A percentile compares a stretch with the other conserved stretches of the same genome.
phyloP scores from a whole-genome alignment of 2,888 invertebrate species.

The Onchidella celtica region DNA sequence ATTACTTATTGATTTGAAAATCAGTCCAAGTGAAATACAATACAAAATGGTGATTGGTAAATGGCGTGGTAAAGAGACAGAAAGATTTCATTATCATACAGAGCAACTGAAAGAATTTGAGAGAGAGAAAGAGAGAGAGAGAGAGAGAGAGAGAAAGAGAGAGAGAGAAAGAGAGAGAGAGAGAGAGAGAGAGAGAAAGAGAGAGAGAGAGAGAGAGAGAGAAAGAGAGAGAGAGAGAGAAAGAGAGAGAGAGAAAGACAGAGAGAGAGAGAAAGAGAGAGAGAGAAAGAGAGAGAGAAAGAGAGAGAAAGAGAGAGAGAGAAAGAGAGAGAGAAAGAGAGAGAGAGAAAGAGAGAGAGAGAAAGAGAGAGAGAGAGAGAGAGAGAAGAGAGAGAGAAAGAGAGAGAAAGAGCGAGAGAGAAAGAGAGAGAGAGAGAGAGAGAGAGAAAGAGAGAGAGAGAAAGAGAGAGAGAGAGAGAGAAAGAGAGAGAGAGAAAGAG shows the following conservation, averaged over 20 bases:
- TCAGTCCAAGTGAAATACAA: too few relatives aligned
- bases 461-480: too few relatives aligned
- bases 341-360: too few relatives aligned
- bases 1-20: too few relatives aligned
- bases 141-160: slow-evolving; percentile 4
- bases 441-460: too few relatives aligned
- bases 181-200: background rate
- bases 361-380: slow-evolving; percentile 4
- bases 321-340: slow-evolving; percentile 13
- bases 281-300: slow-evolving; percentile 2
- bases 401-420: too few relatives aligned
- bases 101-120: too few relatives aligned
- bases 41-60: too few relatives aligned
- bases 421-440: too few relatives aligned
- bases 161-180: background rate
- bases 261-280: background rate
- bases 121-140: background rate
- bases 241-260: background rate
- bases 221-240: background rate
- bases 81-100: too few relatives aligned
- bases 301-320: slow-evolving; percentile 9
- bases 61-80: too few relatives aligned
- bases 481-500: too few relatives aligned
- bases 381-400: background rate
- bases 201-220: slow-evolving; percentile 29